These are phyloP conservation scores for Smittia sp. DNA, from an alignment of 2,888 invertebrate genomes.

Conservation along the genomic window DNA sequence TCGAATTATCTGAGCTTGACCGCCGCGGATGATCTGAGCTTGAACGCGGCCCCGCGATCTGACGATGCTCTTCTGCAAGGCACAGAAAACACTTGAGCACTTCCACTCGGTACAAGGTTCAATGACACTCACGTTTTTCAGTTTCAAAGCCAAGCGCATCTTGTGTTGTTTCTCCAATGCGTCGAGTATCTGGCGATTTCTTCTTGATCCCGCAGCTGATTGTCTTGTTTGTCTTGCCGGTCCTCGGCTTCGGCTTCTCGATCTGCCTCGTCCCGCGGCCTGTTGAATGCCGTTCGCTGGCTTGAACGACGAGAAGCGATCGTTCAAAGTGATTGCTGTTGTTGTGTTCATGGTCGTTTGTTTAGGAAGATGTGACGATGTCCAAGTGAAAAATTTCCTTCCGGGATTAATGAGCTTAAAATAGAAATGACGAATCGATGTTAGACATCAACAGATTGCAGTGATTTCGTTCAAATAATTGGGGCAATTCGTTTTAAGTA, in stretches of 20 bases:
- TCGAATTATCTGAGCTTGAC: not conserved
- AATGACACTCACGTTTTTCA: constrained; percentile 38
- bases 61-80: constrained; percentile 53
- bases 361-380: constrained; percentile 15
- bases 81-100: not conserved
- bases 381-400: too few species aligned
- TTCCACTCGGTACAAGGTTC: not conserved
- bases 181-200: constrained; percentile 50
- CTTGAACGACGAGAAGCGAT: constrained; percentile 53
- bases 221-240: not conserved
- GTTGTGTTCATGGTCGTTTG: constrained; percentile 51
- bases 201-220: not conserved
- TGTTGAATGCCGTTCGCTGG: constrained; percentile 43
- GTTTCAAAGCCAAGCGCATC: constrained; percentile 33
- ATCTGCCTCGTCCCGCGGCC: constrained; percentile 42
- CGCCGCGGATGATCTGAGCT: not conserved
- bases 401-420: too few species aligned
- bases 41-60: constrained; percentile 43
- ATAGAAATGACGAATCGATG: too few species aligned
- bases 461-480: too few species aligned
- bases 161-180: constrained; percentile 52
- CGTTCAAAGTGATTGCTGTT: constrained; percentile 54
- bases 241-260: not conserved
- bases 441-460: too few species aligned
- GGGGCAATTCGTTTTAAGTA: too few species aligned